These are phyloP conservation scores for Drosophila chauvacae DNA, from an alignment of 1,140 invertebrate species.

Conservation along the genomic window DNA sequence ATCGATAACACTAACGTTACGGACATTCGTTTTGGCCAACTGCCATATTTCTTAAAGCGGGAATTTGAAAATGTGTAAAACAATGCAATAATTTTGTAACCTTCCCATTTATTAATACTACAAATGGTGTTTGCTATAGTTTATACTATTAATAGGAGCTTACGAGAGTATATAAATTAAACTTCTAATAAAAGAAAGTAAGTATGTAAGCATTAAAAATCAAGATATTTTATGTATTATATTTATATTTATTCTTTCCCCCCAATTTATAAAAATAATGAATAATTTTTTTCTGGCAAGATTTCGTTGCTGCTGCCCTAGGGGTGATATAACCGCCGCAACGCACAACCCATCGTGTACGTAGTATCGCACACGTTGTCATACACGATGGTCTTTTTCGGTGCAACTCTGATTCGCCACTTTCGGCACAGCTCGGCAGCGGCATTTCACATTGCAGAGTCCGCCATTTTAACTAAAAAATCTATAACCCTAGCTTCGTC, in stretches of 20 bases:
- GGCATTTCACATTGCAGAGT: constrained; percentile 62
- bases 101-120: not conserved
- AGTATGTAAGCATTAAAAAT: not conserved
- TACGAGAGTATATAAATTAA: not conserved
- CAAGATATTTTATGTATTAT: not conserved
- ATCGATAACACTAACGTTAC: not conserved
- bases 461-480: constrained; percentile 80
- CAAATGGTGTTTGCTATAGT: not conserved
- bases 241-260: not conserved
- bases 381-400: constrained; percentile 68
- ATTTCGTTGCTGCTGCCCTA: constrained; percentile 5
- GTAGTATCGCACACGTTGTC: constrained; percentile 60
- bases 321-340: constrained; percentile 30
- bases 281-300: not conserved
- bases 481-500: constrained; percentile 72
- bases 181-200: not conserved
- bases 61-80: not conserved
- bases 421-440: constrained; percentile 66
- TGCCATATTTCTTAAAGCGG: not conserved
- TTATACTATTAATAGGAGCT: not conserved
- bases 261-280: not conserved
- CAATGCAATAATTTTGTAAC: not conserved
- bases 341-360: constrained; percentile 31
- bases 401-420: constrained; percentile 79
- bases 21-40: not conserved